These are phyloP conservation scores for Salmo trutta DNA, from an alignment of 2,797 vertebrate species.

Conservation along the genomic window DNA sequence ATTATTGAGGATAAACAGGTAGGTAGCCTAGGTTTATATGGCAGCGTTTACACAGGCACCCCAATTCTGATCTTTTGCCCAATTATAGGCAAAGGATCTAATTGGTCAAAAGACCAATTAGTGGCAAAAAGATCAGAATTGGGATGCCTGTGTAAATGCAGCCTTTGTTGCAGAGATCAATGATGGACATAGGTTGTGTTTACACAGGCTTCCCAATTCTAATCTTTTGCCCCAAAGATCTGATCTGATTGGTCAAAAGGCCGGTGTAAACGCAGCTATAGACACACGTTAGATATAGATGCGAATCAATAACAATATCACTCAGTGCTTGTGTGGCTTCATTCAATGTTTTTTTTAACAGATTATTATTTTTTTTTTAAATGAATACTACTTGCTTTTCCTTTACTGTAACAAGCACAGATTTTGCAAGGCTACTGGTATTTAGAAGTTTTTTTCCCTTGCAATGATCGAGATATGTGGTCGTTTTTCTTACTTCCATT, in stretches of 20 bases:
- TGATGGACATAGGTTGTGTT: not conserved
- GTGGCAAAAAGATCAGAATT: not conserved
- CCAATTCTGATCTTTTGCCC: too few relatives aligned
- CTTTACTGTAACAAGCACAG: too few relatives aligned
- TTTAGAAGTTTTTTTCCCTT: not conserved
- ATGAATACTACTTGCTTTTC: too few relatives aligned
- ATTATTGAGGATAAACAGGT: not conserved
- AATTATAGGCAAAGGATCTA: not conserved
- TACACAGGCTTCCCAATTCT: not conserved
- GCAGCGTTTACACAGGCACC: not conserved
- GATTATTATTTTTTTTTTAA: not conserved
- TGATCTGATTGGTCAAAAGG: not conserved
- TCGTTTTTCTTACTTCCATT: not conserved
- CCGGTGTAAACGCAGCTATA: too few relatives aligned
- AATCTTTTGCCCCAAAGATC: not conserved
- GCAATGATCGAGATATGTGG: not conserved
- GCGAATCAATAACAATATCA: too few relatives aligned
- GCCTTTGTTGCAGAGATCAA: not conserved
- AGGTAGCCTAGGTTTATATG: not conserved
- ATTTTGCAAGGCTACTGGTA: too few relatives aligned
- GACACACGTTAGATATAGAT: too few relatives aligned
- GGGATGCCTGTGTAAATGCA: not conserved
- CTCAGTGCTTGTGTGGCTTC: not conserved
- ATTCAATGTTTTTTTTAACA: constrained; percentile 9
- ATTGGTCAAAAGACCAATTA: not conserved